Conservation (phyloP, 2,797 vertebrate species). For the Ispidina picta region DNA sequence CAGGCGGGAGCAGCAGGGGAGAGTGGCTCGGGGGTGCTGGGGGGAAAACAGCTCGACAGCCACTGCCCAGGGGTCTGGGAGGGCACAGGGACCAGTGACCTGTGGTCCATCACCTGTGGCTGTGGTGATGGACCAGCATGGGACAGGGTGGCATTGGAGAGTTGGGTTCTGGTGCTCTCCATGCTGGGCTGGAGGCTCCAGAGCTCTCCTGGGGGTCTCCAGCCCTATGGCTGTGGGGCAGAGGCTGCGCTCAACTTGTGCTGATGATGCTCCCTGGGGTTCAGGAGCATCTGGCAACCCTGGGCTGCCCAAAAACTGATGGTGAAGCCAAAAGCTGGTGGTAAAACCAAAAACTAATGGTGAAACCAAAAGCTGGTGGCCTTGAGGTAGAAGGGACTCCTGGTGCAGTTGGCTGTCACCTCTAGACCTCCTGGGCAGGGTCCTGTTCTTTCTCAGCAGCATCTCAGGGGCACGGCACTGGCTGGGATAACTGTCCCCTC, state of each 20-base stretch:
- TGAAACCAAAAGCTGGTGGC: neutral
- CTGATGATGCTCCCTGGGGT: neutral
- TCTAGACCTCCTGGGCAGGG: neutral
- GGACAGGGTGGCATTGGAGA: neutral
- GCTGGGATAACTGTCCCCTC: neutral
- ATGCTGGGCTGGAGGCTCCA: accelerated
- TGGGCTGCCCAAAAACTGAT: neutral
- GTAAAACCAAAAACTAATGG: neutral
- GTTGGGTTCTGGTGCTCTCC: neutral
- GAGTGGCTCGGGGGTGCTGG: constrained; percentile 72
- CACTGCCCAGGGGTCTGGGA: neutral
- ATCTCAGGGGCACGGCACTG: accelerated
- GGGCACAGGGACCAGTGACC: neutral
- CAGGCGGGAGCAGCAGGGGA: constrained; percentile 77
- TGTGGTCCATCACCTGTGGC: neutral
- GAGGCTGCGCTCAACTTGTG: neutral
- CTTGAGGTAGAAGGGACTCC: neutral
- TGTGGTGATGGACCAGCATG: neutral
- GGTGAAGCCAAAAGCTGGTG: neutral
- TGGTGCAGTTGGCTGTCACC: accelerated
- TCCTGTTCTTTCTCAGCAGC: neutral
- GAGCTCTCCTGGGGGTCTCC: neutral
- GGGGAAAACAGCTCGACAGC: neutral
- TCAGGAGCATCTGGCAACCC: accelerated
- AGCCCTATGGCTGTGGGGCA: accelerated